Percentiles rank a stretch among this genome's conserved stretches.
Conservation (phyloP, 2,888 invertebrate genomes). For the Sipha maydis region DNA sequence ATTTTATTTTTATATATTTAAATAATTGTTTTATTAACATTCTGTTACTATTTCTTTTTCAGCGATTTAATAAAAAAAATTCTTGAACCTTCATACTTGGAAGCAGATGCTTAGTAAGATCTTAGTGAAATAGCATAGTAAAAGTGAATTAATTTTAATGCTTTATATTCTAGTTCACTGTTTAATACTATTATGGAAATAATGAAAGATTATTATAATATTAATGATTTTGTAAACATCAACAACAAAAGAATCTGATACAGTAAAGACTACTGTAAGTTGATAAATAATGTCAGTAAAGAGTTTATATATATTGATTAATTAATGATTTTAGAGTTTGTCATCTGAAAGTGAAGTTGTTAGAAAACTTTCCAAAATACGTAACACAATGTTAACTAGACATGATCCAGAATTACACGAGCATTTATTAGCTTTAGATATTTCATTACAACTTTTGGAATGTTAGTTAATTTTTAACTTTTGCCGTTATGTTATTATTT, state of each 20-base stretch:
- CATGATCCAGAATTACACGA: constrained; percentile 73
- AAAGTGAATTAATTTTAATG: background rate
- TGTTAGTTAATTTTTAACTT: constrained; percentile 71
- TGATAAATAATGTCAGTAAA: background rate
- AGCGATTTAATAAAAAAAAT: constrained; percentile 75
- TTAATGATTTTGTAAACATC: constrained; percentile 71
- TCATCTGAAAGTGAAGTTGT: constrained; percentile 72
- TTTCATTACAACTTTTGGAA: constrained; percentile 86
- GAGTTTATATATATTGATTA: background rate
- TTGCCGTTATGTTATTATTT: background rate
- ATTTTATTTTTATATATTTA: background rate
- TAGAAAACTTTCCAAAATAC: constrained; percentile 71
- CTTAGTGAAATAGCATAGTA: background rate
- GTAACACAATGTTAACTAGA: constrained; percentile 65
- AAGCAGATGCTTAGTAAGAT: constrained; percentile 84
- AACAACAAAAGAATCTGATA: constrained; percentile 69
- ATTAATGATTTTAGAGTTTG: constrained; percentile 61
- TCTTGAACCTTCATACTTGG: constrained; percentile 76
- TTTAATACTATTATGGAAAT: constrained; percentile 75
- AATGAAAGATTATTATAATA: constrained; percentile 74
- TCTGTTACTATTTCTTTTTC: constrained; percentile 66
- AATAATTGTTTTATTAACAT: constrained; percentile 37
- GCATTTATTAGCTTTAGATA: constrained; percentile 78
- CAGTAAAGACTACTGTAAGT: constrained; percentile 53
- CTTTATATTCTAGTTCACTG: constrained; percentile 70